phyloP scores from a whole-genome alignment of 2,113 vertebrate genomes.

The Aramus guarauna region DNA sequence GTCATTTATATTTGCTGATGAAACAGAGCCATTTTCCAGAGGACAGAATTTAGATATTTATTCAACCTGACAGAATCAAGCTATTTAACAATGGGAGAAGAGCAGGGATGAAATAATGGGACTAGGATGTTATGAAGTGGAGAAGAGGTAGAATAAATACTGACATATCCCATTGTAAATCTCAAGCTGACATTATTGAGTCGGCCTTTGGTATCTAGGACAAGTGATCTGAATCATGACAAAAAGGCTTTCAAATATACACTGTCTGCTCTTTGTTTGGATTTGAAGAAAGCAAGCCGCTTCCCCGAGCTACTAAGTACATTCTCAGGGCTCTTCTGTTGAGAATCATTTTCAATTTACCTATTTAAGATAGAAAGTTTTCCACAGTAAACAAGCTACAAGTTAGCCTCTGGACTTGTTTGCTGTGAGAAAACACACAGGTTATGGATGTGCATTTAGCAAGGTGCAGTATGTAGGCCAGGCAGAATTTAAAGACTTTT shows the following conservation, averaged over 20 bases:
- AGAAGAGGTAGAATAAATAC: constrained; percentile 52
- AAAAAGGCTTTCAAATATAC: constrained; percentile 53
- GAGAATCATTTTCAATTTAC: background rate
- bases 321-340: background rate
- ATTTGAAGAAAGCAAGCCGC: constrained; percentile 31
- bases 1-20: constrained; percentile 6
- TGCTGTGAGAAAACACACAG: background rate
- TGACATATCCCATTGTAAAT: constrained; percentile 46
- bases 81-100: constrained; percentile 40
- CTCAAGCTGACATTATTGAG: constrained; percentile 19
- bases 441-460: background rate
- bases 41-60: constrained; percentile 36
- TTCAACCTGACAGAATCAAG: constrained; percentile 62
- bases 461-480: background rate
- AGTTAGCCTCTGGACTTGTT: background rate
- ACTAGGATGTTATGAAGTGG: constrained; percentile 3
- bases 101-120: constrained; percentile 24
- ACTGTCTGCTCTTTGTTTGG: constrained; percentile 39
- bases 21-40: background rate
- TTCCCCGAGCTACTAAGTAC: background rate
- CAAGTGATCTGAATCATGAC: constrained; percentile 48
- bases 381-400: background rate
- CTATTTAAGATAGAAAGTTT: background rate
- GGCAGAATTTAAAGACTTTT: background rate
- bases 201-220: constrained; percentile 47